Evolutionary conservation across 1,140 invertebrate genomes (phyloP), one percentile per base, ranked within the genome.

Genomic region (Trachymyrmex septentrionalis): DNA sequence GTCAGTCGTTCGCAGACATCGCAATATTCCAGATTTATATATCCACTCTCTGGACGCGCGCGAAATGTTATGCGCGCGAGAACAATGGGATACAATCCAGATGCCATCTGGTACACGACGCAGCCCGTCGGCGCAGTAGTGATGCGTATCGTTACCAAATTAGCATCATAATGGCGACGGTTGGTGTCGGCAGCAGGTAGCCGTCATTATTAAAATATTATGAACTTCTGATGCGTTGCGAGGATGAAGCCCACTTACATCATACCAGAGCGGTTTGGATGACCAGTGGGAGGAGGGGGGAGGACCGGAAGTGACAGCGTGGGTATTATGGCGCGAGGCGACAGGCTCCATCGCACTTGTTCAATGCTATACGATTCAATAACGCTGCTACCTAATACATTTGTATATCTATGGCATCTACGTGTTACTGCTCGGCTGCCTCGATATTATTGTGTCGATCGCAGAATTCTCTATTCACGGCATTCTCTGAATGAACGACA

Each of bases 131-230:
- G 30, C 77, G 76, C 19, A 71, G 38, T 69, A 81, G 71, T 78
- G 84, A 86, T 86, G 67, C 69, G 53, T 81, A 86, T 88, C 88
- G 64, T 50, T 66, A 12, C 44, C 34, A 50, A 80, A 86, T 89
- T 88, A 82, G 27, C 85, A 77, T 86, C 14, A 89, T 71, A 90
- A 86, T 77, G 24, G 44, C 19, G 55, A 57, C 53, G 75, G 24
- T 57, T 57, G 66, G n/a, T 73, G 53, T 64, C 59, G 55, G 38
- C 38, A 48, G 27, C 67, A 53, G 59, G 30, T 67, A 73, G 53
- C 30, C 12, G 59, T 89, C 69, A 76, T 89, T 88, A 88, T 76
- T 89, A 89, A 89, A 89, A 89, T 86, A 86, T 81, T 88, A 86
- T 69, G 66, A 87, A 64, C 53, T 87, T 78, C 77, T 73, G 85